Conservation (phyloP, 2,888 invertebrate genomes). For the Smittia sp. region DNA sequence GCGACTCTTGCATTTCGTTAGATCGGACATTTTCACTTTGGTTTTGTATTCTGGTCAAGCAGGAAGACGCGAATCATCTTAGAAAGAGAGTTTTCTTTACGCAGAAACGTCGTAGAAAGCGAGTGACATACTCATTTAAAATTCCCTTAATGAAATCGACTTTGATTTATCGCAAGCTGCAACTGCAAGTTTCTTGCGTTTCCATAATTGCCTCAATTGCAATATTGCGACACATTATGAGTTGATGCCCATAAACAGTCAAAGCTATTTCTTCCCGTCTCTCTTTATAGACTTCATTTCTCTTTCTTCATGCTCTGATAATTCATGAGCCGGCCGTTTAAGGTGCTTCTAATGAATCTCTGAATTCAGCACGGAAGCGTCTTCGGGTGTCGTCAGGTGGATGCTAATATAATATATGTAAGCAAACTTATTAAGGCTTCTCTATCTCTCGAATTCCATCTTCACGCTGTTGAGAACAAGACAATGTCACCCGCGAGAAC, state of each 20-base stretch:
- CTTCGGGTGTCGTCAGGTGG: not conserved
- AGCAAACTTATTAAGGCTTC: not conserved
- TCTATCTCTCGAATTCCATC: not conserved
- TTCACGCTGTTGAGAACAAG: not conserved
- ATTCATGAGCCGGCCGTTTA: conserved; percentile 14
- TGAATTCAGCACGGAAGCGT: conserved; percentile 28
- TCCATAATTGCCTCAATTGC: conserved; percentile 11
- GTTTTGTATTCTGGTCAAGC: conserved; percentile 2
- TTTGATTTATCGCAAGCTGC: conserved; percentile 35
- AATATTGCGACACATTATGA: conserved; percentile 33
- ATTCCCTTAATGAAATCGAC: conserved; percentile 35
- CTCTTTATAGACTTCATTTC: conserved; percentile 22
- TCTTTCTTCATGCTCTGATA: conserved; percentile 6
- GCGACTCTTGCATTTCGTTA: not conserved
- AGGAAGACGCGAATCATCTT: conserved; percentile 8
- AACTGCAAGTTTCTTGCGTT: conserved; percentile 4
- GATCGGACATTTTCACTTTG: not conserved
- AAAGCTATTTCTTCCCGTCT: conserved; percentile 28
- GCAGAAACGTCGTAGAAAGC: not conserved
- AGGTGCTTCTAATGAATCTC: not conserved
- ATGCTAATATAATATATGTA: not conserved
- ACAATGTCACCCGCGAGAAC: not conserved
- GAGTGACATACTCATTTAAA: conserved; percentile 9
- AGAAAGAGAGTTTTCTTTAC: conserved; percentile 18
- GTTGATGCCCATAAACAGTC: conserved; percentile 11